Conservation (phyloP, 1,140 invertebrate genomes). For the Drosophila pseudoobscura region DNA sequence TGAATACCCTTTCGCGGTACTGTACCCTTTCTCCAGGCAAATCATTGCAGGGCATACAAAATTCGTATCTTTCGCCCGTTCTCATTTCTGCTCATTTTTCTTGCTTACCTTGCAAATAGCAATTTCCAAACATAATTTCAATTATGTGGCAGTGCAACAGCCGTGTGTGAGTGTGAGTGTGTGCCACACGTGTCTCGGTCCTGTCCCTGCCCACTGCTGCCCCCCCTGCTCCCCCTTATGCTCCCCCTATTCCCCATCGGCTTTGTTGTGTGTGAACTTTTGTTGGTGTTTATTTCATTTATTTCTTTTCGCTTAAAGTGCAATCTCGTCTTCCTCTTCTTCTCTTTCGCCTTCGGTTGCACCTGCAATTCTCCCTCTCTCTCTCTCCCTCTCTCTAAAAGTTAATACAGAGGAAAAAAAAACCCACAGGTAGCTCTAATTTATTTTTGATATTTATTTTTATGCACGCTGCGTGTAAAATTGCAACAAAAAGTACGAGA, state of each 20-base stretch:
- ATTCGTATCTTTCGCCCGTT: conserved; percentile 12
- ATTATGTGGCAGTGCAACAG: conserved; percentile 36
- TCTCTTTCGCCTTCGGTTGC: conserved; percentile 37
- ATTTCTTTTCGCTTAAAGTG: conserved; percentile 48
- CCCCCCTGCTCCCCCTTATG: not conserved
- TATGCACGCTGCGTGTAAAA: conserved; percentile 61
- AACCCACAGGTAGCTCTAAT: conserved; percentile 68
- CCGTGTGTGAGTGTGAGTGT: conserved; percentile 1
- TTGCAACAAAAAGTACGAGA: conserved; percentile 33
- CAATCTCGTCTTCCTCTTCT: conserved; percentile 26
- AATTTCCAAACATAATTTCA: conserved; percentile 61
- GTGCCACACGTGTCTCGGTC: conserved; percentile 11
- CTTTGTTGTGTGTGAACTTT: conserved; percentile 23
- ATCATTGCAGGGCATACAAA: not conserved
- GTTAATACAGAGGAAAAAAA: conserved; percentile 71
- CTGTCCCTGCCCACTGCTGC: conserved; percentile 6
- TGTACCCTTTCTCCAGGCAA: too few relatives aligned
- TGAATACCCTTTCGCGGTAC: conserved; percentile 1
- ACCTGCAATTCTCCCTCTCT: conserved; percentile 13
- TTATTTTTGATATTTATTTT: conserved; percentile 80
- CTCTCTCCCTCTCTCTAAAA: conserved; percentile 52
- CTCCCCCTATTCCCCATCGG: conserved; percentile 1
- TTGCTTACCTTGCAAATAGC: conserved; percentile 36
- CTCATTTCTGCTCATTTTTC: not conserved
- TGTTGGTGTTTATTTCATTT: conserved; percentile 17